Evolutionary conservation across 2,113 vertebrate genomes (phyloP).

Genomic region (Aspidoscelis tigris): DNA sequence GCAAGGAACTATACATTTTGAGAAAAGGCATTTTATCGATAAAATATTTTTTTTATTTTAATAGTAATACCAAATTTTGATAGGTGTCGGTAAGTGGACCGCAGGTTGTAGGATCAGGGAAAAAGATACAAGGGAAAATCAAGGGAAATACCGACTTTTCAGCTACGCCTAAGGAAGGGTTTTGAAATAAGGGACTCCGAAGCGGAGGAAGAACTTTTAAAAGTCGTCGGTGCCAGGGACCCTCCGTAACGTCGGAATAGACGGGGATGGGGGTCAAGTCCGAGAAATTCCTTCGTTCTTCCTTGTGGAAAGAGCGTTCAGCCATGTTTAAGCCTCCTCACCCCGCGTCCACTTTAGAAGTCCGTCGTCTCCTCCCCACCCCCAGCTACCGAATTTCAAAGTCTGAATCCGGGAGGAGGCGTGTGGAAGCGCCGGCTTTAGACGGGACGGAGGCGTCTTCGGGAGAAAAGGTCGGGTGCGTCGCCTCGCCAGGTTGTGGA

Average conservation of each 20-base stretch:
- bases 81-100: background rate
- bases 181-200: background rate
- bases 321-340: background rate
- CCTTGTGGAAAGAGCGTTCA: background rate
- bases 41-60: background rate
- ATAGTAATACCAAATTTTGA: background rate
- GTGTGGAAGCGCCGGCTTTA: background rate
- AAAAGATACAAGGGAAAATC: background rate
- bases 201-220: background rate
- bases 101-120: background rate
- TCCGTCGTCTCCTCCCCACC: constrained; percentile 15
- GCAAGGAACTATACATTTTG: background rate
- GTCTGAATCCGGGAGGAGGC: constrained; percentile 50
- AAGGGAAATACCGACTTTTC: background rate
- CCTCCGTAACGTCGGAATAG: background rate
- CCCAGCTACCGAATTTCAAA: constrained; percentile 40
- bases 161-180: background rate
- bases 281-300: background rate
- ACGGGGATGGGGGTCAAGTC: too few relatives aligned
- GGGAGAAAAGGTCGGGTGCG: too few relatives aligned
- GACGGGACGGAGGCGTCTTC: background rate
- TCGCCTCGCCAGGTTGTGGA: constrained; percentile 37
- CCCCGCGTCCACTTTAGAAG: background rate
- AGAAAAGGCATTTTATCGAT: background rate
- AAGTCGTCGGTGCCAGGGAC: background rate